Conservation (phyloP, 1,140 invertebrate species). For the Vanessa atalanta region DNA sequence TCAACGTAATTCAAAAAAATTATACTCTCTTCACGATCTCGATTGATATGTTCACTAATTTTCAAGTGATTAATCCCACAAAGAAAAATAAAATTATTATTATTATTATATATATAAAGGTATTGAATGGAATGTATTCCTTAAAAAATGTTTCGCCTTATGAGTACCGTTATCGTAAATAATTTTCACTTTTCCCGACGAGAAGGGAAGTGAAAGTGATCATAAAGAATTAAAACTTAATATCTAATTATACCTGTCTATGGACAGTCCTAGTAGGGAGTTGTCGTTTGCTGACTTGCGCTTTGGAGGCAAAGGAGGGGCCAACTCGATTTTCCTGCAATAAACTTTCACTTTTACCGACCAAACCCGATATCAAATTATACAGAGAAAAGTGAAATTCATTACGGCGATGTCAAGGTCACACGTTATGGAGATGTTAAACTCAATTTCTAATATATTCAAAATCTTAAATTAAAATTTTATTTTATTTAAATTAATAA, state of each 20-base stretch:
- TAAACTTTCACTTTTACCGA: conserved; percentile 58
- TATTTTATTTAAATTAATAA: conserved; percentile 1
- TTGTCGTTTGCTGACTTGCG: conserved; percentile 75
- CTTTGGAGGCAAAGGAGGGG: conserved; percentile 78
- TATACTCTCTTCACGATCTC: too few relatives aligned
- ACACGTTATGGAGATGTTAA: conserved; percentile 5
- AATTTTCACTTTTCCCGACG: background rate
- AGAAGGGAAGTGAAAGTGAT: conserved; percentile 13
- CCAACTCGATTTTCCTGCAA: conserved; percentile 78
- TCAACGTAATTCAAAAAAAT: too few relatives aligned
- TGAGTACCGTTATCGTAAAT: too few relatives aligned
- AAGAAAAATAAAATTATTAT: too few relatives aligned
- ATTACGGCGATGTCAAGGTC: conserved; percentile 25
- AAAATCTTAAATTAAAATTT: background rate
- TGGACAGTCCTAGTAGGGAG: conserved; percentile 70
- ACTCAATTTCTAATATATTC: conserved; percentile 19
- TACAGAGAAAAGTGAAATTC: conserved; percentile 34
- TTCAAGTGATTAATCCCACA: too few relatives aligned
- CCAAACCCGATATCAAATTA: conserved; percentile 29
- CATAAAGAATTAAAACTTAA: conserved; percentile 14
- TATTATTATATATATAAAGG: too few relatives aligned
- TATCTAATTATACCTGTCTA: conserved; percentile 64
- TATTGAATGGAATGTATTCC: too few relatives aligned
- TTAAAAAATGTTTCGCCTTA: too few relatives aligned
- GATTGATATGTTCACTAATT: too few relatives aligned